Base-by-base conservation (phyloP, 2,797 vertebrate species). In the Sebastes nivosus region DNA sequence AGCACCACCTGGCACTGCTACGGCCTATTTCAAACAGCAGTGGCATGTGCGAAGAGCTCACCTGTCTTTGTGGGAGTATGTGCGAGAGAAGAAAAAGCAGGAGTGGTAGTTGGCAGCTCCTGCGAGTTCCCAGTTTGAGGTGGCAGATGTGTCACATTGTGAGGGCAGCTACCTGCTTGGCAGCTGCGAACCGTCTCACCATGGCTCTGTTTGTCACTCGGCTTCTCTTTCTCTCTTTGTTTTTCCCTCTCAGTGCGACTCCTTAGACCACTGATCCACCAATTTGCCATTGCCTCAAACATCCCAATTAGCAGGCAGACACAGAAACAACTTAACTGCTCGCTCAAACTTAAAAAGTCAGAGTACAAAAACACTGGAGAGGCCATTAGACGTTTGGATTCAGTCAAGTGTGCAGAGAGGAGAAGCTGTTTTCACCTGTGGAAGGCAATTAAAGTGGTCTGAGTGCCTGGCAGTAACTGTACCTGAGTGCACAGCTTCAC, bases 61-160 rank as follows among this genome's bases (percentile, higher is more conserved):
- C 71, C 72, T 80, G 89, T 77, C 27, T 71, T 63, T 77, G 81
- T 46, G 27, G 63, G 61, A 67, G 76, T 65, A 29, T 55, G 75
- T 80, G 80, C 1, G 69, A 67, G 73, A 73, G 69, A 29, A 67
- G 55, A 85, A 57, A 71, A 68, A 83, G 75, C 79, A 24, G 67
- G 67, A 81, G 12, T 13, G 69, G 60, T 79, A 36, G 79, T 34
- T 90, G 86, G 79, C 81, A 86, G 85, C 68, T 82, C 74, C 71
- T 73, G 57, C 29, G 72, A 38, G 74, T 32, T 36, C 77, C 71
- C 72, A 66, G 74, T 85, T 67, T 78, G 80, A 86, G 84, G 88
- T 89, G 88, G 83, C 85, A 91, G 82, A 92, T 73, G 83, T 88
- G 87, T 87, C 89, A 87, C 77, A 83, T 57, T 82, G 82, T 64